Evolutionary conservation across 1,140 invertebrate species (phyloP), one percentile per base, ranked within the genome.

Genomic region (Scaptomyza graminum): DNA sequence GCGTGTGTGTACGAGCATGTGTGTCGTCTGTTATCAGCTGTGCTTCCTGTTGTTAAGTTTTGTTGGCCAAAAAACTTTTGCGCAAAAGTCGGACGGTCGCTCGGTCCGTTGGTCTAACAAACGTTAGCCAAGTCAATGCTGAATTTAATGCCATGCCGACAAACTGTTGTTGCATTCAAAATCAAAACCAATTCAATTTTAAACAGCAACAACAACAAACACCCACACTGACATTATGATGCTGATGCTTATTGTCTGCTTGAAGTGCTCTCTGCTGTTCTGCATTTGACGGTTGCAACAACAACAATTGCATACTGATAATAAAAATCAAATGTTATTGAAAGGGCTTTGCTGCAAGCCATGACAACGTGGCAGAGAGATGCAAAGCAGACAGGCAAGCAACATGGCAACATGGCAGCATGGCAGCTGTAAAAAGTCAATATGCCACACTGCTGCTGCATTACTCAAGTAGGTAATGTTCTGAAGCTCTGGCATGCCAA

Each of bases 41-140:
- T 62, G 75, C 67, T 82, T 87, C 82, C 82, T 87, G 82, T 87
- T 87, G 78, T 76, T 88, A 88, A 82, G 83, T 87, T 85, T 72
- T 52, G 55, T 47, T 46, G 57, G 57, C 46, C 41, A 77, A 41
- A 41, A 49, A 70, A 71, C 68, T 68, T 55, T 28, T 61, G 13
- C 31, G 16, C 18, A 22, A 22, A 22, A 22, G 0, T 22, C 18
- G 0, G 2, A 3, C 18, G 18, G 18, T 22, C 18, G 18, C 2
- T 22, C 18, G 18, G 18, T 22, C 18, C 0, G 18, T 1, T 3
- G 18, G 18, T 22, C 18, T 46, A 55, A 60, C 37, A 67, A 79
- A 52, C 28, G 5, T 31, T 31, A 39, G 52, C 64, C 39, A 57
- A 65, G 63, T 69, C 44, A 34, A 68, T 56, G 34, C 46, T 18